Percentiles rank a stretch among this genome's conserved stretches.
Conservation (phyloP, 2,888 invertebrate genomes). For the Fragum whitleyi region DNA sequence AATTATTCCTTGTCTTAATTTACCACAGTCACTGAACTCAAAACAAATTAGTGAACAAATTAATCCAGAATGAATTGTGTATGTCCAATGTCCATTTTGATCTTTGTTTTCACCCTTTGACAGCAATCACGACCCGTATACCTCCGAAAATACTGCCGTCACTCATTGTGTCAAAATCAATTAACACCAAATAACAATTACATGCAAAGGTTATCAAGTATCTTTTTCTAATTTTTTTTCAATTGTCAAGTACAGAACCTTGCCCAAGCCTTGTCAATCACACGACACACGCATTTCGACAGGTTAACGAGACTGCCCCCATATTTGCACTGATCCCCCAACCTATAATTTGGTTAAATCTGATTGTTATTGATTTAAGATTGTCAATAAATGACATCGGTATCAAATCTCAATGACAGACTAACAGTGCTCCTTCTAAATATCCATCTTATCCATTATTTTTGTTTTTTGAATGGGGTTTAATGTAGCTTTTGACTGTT, state of each 20-base stretch:
- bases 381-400: constrained; percentile 7
- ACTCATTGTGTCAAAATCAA: constrained; percentile 26
- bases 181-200: constrained; percentile 20
- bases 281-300: constrained; percentile 12
- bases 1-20: not conserved
- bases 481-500: too few relatives aligned
- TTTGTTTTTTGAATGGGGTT: too few relatives aligned
- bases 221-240: not conserved
- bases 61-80: constrained; percentile 8
- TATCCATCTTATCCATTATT: too few relatives aligned
- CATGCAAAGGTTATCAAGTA: constrained; percentile 26
- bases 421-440: too few relatives aligned
- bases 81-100: constrained; percentile 24
- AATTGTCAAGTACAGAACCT: constrained; percentile 6
- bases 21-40: not conserved
- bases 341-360: constrained; percentile 13
- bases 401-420: not conserved
- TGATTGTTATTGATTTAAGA: constrained; percentile 24
- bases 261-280: not conserved
- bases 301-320: constrained; percentile 5
- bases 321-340: constrained; percentile 13
- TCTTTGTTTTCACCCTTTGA: constrained; percentile 16
- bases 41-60: constrained; percentile 17
- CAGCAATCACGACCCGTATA: constrained; percentile 7
- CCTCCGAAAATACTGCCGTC: constrained; percentile 5